Base-by-base conservation (phyloP, 2,113 vertebrate species). In the Cyanoderma ruficeps region DNA sequence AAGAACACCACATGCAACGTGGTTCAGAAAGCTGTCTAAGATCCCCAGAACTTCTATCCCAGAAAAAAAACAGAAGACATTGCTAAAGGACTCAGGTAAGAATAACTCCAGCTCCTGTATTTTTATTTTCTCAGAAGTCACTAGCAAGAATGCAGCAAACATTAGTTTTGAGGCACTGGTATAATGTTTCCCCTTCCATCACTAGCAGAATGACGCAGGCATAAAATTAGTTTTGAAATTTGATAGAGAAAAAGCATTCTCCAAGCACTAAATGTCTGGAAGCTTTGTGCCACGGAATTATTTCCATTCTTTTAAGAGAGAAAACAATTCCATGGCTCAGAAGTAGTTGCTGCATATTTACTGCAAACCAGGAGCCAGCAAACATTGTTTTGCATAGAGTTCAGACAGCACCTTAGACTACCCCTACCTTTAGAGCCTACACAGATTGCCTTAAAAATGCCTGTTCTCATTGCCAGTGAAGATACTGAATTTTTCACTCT, bases 361-460 rank as follows among this genome's bases (percentile, higher is more conserved):
- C 28, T 47, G 71, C 49, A 89, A 64, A 46, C n/a, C 28, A 81
- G 57, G n/a, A 71, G 52, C 42, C 61, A 87, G 31, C 4, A 46
- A 95, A 91, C 21, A 70, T 30, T 68, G 71, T 59, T 95, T 91
- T 91, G 75, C 81, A 91, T 39, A 83, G 75, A 77, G 60, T 89
- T 93, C 85, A 85, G 84, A 90, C 52, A 93, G 78, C n/a, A 91
- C 23, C 59, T 80, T 85, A 84, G 69, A 76, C 23, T 53, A 59
- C 46, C 75, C 27, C 31, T 13, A n/a, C 59, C 60, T 84, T 68
- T 47, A 50, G 6, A 79, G 33, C 53, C 35, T n/a, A 35, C 13
- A 61, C 10, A 53, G 8, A 28, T 17, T 17, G 42, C 31, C 46
- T 89, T 72, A 59, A 79, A 82, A 75, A 30, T 67, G 47, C 59